Percentiles rank a stretch among this genome's conserved stretches.
phyloP scores from a whole-genome alignment of 2,113 vertebrate species.

The Caloenas nicobarica region DNA sequence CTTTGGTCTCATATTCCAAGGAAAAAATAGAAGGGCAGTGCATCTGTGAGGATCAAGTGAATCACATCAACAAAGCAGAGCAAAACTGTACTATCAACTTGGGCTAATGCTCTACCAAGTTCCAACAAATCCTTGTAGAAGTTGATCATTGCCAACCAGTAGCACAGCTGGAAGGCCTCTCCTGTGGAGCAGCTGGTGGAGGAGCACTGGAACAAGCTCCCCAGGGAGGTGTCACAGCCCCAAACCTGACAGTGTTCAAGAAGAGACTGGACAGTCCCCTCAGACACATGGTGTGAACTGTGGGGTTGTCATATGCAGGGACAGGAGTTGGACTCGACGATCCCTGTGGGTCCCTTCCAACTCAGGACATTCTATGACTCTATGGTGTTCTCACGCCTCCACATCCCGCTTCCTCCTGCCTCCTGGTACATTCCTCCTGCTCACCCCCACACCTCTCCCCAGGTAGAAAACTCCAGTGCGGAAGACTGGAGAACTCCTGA shows the following conservation, averaged over 20 bases:
- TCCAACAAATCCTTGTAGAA: background rate
- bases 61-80: background rate
- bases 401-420: background rate
- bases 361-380: too few species aligned
- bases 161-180: background rate
- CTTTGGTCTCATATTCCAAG: background rate
- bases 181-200: background rate
- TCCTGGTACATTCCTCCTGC: background rate
- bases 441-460: background rate
- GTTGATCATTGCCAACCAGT: background rate
- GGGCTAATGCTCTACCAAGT: background rate
- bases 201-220: too few species aligned
- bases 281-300: too few species aligned
- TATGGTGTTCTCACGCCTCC: background rate
- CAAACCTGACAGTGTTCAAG: too few species aligned
- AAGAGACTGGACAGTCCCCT: too few species aligned
- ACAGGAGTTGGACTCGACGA: too few species aligned
- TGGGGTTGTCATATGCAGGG: too few species aligned
- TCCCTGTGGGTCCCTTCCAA: too few species aligned
- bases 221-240: too few species aligned
- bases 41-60: background rate
- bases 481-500: background rate
- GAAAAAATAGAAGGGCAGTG: background rate
- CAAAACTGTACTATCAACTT: background rate
- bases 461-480: background rate